phyloP scores from a whole-genome alignment of 37 sponge, comb jelly and placozoan genomes.

The Cliona cf. orientalis region DNA sequence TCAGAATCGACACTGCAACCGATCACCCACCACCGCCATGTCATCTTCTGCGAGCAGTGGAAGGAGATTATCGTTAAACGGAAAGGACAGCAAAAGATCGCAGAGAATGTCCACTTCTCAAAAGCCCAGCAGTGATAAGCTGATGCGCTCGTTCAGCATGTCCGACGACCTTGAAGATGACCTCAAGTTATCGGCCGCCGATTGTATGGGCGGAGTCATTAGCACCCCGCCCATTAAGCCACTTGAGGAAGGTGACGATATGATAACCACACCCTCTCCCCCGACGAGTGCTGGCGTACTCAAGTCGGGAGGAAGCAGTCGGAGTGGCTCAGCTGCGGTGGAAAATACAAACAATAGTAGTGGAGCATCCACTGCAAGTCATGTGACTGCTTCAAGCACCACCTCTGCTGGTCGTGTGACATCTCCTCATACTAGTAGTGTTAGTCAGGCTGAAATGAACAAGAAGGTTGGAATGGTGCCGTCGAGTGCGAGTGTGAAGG shows the following conservation, averaged over 20 bases:
- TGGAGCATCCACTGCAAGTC: too few species aligned
- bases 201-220: constrained; percentile 32
- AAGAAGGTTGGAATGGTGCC: not conserved
- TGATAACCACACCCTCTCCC: not conserved
- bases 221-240: constrained; percentile 62
- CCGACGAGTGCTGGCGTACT: constrained; percentile 1
- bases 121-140: constrained; percentile 2
- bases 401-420: too few species aligned
- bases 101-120: too few species aligned
- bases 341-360: too few species aligned
- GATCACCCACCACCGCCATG: too few species aligned
- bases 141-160: constrained; percentile 15
- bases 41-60: too few species aligned
- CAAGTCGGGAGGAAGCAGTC: not conserved
- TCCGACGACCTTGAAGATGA: constrained; percentile 29
- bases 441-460: not conserved
- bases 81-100: too few species aligned
- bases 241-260: constrained; percentile 50
- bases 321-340: too few species aligned
- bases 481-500: not conserved
- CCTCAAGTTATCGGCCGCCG: constrained; percentile 48
- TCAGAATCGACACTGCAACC: too few species aligned
- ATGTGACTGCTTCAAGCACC: too few species aligned
- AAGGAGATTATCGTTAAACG: not conserved
- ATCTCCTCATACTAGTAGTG: not conserved